Evolutionary conservation across 2,113 vertebrate species (phyloP), one percentile per base, ranked within the genome.

Genomic region (Seriola quinqueradiata): DNA sequence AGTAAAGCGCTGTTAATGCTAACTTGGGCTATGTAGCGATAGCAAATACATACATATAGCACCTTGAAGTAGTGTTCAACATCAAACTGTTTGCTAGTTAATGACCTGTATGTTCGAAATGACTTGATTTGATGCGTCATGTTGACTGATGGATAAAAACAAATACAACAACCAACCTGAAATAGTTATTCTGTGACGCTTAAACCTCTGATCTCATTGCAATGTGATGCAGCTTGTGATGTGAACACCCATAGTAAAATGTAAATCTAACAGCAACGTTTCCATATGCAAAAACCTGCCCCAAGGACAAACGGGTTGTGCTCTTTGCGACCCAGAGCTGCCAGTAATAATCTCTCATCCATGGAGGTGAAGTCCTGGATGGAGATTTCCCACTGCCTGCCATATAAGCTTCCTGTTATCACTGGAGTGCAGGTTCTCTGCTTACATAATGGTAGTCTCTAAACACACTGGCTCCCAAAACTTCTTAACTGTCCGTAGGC

Each of bases 351-450:
- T 89, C 89, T 85, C 63, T 66, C 73, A 79, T 85, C 82, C 79
- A 58, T 63, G 64, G 90, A 90, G 89, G 90, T 89, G 90, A 92
- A 90, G 71, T 79, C 86, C 88, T 79, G 87, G 80, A 77, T 72
- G 74, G 86, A 90, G 87, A 88, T 89, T 90, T 89, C 84, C 72
- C 75, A 75, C 76, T 72, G 82, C 72, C 84, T 86, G 82, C 79
- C 69, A 81, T 89, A 91, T 89, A 91, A 93, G 90, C 89, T 73
- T 80, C 72, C 79, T 76, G 92, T 94, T 94, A 94, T 94, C 92
- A 60, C 82, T 54, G n/a, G 71, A 85, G 82, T 90, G 83, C 92
- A 94, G 91, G 88, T 94, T 90, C 84, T 78, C 70, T 52, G 75
- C 82, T 94, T 92, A 82, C 80, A 77, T 82, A 93, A 93, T 34